Evolutionary conservation across 2,113 vertebrate genomes (phyloP).

Genomic region (Laticauda laticaudata): DNA sequence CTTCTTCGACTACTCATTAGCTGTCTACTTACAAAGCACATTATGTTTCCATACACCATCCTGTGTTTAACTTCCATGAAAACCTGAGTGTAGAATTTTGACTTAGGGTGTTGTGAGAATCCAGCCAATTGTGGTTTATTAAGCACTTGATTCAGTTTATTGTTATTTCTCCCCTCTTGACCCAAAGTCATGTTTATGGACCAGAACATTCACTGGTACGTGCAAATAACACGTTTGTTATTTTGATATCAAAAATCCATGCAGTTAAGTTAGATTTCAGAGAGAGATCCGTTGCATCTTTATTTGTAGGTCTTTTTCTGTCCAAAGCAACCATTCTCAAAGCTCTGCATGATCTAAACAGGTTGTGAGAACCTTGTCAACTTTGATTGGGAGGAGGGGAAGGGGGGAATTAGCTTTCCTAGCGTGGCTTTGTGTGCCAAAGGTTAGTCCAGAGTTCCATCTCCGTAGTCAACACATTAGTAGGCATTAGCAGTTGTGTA

Average conservation of each 20-base stretch:
- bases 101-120: background rate
- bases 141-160: background rate
- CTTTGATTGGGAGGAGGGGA: background rate
- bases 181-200: background rate
- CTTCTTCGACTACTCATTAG: background rate
- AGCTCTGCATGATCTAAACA: background rate
- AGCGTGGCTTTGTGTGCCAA: background rate
- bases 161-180: background rate
- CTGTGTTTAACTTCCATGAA: background rate
- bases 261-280: background rate
- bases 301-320: background rate
- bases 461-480: background rate
- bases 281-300: background rate
- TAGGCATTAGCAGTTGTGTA: background rate
- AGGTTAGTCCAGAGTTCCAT: conserved; percentile 12
- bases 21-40: background rate
- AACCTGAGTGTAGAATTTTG: background rate
- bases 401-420: background rate
- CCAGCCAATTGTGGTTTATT: background rate
- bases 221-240: background rate
- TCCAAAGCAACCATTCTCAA: background rate
- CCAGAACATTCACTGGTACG: background rate
- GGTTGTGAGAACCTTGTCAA: background rate
- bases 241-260: background rate
- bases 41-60: background rate